Evolutionary conservation across 2,888 invertebrate genomes (phyloP), one percentile per base, ranked within the genome.

Genomic region (Diarsia dahlii): DNA sequence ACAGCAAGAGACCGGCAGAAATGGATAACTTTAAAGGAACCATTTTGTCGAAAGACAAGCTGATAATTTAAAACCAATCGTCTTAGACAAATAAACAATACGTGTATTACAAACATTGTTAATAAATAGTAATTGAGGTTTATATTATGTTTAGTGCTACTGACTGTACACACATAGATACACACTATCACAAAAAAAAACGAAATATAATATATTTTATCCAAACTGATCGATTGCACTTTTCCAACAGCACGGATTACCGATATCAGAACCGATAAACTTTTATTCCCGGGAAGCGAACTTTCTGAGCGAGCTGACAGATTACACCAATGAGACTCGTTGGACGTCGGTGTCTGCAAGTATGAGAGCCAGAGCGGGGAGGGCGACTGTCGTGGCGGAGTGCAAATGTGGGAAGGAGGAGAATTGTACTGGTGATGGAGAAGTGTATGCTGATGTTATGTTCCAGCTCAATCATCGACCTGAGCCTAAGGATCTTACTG

Each of bases 271-370:
- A 15, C 84, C 92, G 2, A 13, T 92, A 45, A 92, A 91, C 67
- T 88, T 93, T 71, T 89, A 89, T 72, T 95, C 94, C 1, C 83
- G 94, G 0, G 94, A 95, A 90, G 92, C 94, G 52, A 93, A 92
- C 85, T 95, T 95, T 77, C 88, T 94, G 3, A 91, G 89, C 62
- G 94, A 94, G 77, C 85, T 94, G 62, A 84, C 92, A 2, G 94
- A 94, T 84, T 95, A 89, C 69, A 87, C 92, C 6, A 94, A 94
- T 78, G 94, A 93, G 71, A 94, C 93, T 0, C 90, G 90, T 52
- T 91, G 90, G 89, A 88, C 89, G 46, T 88, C 90, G 65, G 87
- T 93, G 13, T 83, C 88, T 2, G 91, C 89, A 0, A 82, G 85
- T 9, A 65, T 92, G 66, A 50, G 75, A 5, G 92, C 93, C 6